Conservation (phyloP, 2,888 invertebrate genomes). For the Rotaria macrura region DNA sequence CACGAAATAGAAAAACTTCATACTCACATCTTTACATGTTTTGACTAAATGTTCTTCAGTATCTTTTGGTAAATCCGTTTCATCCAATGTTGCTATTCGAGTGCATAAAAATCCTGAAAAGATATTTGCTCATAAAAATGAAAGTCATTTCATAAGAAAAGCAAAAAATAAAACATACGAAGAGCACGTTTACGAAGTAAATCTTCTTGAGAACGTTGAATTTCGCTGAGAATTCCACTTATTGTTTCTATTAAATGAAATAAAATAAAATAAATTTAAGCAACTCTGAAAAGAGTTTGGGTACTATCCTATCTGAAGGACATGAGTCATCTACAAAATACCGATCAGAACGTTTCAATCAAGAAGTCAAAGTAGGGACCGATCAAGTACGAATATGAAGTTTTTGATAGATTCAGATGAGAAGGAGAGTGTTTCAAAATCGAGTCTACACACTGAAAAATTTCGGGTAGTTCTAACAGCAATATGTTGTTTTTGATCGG, state of each 20-base stretch:
- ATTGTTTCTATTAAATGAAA: conserved; percentile 1
- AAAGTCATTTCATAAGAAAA: neutral
- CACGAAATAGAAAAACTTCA: neutral
- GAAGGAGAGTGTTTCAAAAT: too few species aligned
- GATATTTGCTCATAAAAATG: too few species aligned
- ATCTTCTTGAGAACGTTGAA: conserved; percentile 16
- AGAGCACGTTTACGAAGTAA: neutral
- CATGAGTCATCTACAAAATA: too few species aligned
- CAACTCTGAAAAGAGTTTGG: too few species aligned
- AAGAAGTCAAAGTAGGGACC: too few species aligned
- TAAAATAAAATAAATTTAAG: neutral
- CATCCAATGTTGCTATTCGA: neutral
- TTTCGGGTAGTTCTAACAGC: too few species aligned
- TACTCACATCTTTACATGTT: conserved; percentile 1
- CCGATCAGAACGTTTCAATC: too few species aligned
- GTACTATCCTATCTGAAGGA: too few species aligned
- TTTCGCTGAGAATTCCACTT: neutral
- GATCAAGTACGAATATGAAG: too few species aligned
- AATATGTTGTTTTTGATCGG: too few species aligned
- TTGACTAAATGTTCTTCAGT: neutral
- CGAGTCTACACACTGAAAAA: too few species aligned
- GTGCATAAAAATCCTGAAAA: neutral
- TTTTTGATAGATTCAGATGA: too few species aligned
- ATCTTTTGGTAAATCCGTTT: neutral
- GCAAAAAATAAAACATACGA: neutral